Conservation (phyloP, 2,113 vertebrate genomes). For the Oncorhynchus keta region DNA sequence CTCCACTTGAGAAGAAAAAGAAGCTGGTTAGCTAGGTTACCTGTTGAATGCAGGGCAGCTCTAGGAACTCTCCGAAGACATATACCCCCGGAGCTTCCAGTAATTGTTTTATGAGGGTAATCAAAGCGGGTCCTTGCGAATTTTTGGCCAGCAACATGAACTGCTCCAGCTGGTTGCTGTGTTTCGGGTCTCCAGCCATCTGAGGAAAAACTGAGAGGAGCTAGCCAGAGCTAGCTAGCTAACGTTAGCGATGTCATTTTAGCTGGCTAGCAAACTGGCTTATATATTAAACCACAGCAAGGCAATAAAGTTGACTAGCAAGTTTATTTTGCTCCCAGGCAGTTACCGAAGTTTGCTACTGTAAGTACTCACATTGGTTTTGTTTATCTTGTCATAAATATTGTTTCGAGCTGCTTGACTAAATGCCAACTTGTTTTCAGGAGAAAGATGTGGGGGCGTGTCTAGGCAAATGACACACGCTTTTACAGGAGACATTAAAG, state of each 20-base stretch:
- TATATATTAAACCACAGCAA: too few species aligned
- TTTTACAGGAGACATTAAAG: too few species aligned
- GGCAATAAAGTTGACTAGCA: too few species aligned
- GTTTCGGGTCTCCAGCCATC: conserved; percentile 86
- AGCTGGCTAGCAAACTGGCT: too few species aligned
- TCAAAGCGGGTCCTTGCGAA: conserved; percentile 78
- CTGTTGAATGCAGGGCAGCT: conserved; percentile 81
- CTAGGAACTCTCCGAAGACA: conserved; percentile 81
- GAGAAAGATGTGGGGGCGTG: too few species aligned
- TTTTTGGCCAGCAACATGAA: conserved; percentile 83
- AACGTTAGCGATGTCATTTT: neutral
- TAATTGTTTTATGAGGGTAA: conserved; percentile 81
- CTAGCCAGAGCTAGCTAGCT: neutral
- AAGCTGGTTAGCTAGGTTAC: conserved; percentile 46
- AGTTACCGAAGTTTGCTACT: too few species aligned
- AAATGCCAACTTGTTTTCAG: too few species aligned
- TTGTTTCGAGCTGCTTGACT: too few species aligned
- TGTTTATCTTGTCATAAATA: too few species aligned
- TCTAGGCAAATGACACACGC: too few species aligned
- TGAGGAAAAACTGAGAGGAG: neutral
- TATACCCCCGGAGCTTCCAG: conserved; percentile 84
- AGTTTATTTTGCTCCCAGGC: too few species aligned
- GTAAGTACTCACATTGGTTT: too few species aligned
- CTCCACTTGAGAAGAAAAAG: neutral
- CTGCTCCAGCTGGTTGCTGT: conserved; percentile 79